A percentile compares a stretch with the other conserved stretches of the same genome.
phyloP scores from a whole-genome alignment of 2,797 vertebrate genomes.

The Staurois parvus region DNA sequence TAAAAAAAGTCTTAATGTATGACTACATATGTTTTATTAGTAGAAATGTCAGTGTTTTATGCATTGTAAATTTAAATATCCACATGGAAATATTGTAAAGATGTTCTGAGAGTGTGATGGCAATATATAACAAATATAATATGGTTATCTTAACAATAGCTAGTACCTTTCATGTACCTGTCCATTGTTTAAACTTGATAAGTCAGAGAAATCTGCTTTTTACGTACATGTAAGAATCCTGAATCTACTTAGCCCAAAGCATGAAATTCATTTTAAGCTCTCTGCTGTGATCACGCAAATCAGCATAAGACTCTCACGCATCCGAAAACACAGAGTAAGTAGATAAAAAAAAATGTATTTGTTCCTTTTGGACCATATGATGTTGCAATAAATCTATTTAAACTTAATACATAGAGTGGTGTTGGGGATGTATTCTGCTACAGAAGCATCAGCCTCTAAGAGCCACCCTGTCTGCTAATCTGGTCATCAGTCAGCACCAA shows the following conservation, averaged over 20 bases:
- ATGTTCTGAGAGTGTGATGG: too few relatives aligned
- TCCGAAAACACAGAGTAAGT: slow-evolving; percentile 25
- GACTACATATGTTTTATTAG: too few relatives aligned
- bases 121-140: too few relatives aligned
- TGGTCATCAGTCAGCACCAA: slow-evolving; percentile 74
- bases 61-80: too few relatives aligned
- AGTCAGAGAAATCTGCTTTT: not conserved
- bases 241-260: not conserved
- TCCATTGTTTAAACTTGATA: not conserved
- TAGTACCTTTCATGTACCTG: too few relatives aligned
- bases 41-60: too few relatives aligned
- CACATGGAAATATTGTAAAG: too few relatives aligned
- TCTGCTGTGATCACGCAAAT: not conserved
- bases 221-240: not conserved
- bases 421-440: accelerated
- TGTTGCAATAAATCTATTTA: slow-evolving; percentile 43
- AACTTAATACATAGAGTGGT: slow-evolving; percentile 33
- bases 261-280: not conserved
- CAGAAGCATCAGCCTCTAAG: slow-evolving; percentile 66
- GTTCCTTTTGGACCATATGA: not conserved
- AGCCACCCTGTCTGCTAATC: slow-evolving; percentile 70
- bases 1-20: too few relatives aligned
- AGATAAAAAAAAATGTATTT: slow-evolving; percentile 19
- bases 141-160: too few relatives aligned
- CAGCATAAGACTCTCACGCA: slow-evolving; percentile 43